phyloP scores from a whole-genome alignment of 2,113 vertebrate species.

The Bucco capensis region DNA sequence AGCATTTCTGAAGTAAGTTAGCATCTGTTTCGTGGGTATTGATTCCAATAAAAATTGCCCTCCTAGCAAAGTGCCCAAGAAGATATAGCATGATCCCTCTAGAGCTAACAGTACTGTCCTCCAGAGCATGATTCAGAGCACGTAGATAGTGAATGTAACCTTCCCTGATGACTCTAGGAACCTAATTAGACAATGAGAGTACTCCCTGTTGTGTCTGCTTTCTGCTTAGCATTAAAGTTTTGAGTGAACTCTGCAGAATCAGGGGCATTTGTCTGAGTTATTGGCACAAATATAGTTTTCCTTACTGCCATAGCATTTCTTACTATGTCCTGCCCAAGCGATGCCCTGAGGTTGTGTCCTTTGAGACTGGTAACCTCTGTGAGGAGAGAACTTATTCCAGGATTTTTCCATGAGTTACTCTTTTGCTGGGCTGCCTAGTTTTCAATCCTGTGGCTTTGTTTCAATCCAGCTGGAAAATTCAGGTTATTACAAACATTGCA shows the following conservation, averaged over 20 bases:
- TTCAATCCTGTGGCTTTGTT: background rate
- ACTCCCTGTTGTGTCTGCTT: background rate
- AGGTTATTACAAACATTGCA: background rate
- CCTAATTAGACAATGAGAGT: background rate
- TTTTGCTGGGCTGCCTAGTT: background rate
- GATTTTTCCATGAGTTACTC: background rate
- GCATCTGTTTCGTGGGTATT: rapidly evolving
- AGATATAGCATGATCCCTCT: background rate
- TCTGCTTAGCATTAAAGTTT: background rate
- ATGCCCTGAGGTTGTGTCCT: background rate
- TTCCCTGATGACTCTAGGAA: background rate
- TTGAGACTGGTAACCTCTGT: background rate
- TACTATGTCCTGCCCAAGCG: background rate
- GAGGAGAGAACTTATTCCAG: background rate
- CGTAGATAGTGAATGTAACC: background rate
- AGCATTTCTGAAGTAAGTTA: background rate
- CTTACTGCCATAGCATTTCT: background rate
- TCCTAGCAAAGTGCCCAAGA: background rate
- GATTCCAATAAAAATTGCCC: background rate
- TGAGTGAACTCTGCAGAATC: background rate
- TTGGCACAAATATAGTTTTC: background rate
- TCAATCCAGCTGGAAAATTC: background rate
- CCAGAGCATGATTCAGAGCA: background rate
- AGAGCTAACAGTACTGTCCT: background rate
- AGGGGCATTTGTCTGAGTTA: background rate